Percentiles rank a stretch among this genome's conserved stretches.
Evolutionary conservation across 1,140 invertebrate species (phyloP).

Genomic region (Plodia interpunctella): DNA sequence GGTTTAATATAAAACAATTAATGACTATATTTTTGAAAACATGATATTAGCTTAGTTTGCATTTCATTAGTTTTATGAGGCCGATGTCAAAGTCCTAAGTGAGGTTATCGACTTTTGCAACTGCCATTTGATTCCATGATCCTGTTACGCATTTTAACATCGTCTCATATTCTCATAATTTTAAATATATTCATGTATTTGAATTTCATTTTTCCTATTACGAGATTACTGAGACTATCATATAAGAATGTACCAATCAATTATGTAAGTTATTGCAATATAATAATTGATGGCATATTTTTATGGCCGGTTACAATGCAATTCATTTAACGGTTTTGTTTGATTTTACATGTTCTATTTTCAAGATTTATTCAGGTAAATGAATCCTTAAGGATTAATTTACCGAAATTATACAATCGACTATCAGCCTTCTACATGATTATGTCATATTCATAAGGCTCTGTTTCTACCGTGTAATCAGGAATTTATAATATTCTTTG

Average conservation of each 20-base stretch:
- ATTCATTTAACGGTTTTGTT: too few relatives aligned
- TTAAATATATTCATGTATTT: too few relatives aligned
- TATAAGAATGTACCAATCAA: too few relatives aligned
- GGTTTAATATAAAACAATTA: too few relatives aligned
- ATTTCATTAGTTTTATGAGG: background rate
- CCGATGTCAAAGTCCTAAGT: slow-evolving; percentile 8
- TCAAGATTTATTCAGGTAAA: too few relatives aligned
- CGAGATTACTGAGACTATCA: too few relatives aligned
- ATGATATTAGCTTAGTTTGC: background rate
- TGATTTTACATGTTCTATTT: too few relatives aligned
- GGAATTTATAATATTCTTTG: background rate
- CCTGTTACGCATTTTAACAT: background rate
- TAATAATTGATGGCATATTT: background rate
- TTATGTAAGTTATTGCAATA: background rate
- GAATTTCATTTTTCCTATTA: too few relatives aligned
- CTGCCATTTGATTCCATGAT: background rate
- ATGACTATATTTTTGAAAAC: too few relatives aligned
- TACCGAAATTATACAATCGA: background rate
- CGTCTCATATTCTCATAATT: background rate
- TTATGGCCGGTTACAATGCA: too few relatives aligned
- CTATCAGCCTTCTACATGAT: too few relatives aligned
- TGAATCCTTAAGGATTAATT: too few relatives aligned
- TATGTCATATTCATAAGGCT: background rate
- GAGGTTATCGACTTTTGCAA: slow-evolving; percentile 8
- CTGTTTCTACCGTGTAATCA: background rate